Evolutionary conservation across 2,113 vertebrate species (phyloP).

Genomic region (Corvus hawaiiensis): DNA sequence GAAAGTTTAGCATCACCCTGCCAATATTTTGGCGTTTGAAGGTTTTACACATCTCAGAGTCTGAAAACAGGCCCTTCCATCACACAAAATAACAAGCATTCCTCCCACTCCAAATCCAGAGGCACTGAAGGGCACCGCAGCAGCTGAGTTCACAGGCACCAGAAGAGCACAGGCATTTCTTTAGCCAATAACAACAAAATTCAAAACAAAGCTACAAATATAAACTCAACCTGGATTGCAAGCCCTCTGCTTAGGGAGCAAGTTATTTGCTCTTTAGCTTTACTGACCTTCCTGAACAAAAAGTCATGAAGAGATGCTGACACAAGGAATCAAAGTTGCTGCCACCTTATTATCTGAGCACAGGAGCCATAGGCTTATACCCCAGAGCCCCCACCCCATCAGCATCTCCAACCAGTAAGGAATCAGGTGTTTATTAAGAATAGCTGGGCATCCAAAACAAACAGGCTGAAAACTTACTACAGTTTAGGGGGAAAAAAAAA

Average conservation of each 20-base stretch:
- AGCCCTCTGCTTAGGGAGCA: not conserved
- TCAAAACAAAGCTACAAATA: not conserved
- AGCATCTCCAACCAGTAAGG: not conserved
- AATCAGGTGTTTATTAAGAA: not conserved
- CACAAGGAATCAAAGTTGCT: not conserved
- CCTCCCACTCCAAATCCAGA: not conserved
- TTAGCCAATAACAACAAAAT: not conserved
- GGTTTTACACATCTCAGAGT: not conserved
- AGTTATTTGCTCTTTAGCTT: not conserved
- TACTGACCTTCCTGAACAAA: not conserved
- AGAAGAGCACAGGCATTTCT: not conserved
- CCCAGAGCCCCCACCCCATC: not conserved
- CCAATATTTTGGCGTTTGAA: not conserved
- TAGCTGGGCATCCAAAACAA: not conserved
- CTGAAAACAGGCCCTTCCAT: not conserved
- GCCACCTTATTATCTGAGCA: not conserved
- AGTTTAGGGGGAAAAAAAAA: not conserved
- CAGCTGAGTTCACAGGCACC: not conserved
- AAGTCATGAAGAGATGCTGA: not conserved
- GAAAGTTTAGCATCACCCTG: not conserved
- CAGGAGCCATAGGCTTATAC: not conserved
- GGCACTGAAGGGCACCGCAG: conserved; percentile 17
- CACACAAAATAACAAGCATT: not conserved
- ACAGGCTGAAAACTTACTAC: not conserved
- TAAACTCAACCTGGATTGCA: not conserved